Conservation (phyloP, 1,140 invertebrate genomes). For the Ganaspis sp. region DNA sequence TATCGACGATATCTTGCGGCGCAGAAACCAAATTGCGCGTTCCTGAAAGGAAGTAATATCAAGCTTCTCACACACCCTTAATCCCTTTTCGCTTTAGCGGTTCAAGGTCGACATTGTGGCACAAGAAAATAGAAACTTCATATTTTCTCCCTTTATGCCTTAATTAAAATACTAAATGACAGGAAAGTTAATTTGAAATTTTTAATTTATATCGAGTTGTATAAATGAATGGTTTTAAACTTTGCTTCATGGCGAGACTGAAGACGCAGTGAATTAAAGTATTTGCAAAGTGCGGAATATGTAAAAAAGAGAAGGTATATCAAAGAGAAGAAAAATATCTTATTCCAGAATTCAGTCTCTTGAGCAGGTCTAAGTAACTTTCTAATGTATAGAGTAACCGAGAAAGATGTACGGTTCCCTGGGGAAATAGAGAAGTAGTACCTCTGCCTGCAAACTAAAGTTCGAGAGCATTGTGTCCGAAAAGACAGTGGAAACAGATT, state of each 20-base stretch:
- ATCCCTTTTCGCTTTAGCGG: not conserved
- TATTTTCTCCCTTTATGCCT: conserved; percentile 3
- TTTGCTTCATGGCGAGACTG: not conserved
- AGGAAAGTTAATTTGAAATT: not conserved
- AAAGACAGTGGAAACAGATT: conserved; percentile 31
- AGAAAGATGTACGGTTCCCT: conserved; percentile 26
- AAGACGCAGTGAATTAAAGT: not conserved
- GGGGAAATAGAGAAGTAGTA: conserved; percentile 44
- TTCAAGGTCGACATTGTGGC: conserved; percentile 14
- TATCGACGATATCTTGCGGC: conserved; percentile 27
- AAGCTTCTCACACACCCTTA: not conserved
- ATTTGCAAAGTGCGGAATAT: not conserved
- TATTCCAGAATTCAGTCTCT: conserved; percentile 13
- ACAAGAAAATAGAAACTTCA: not conserved
- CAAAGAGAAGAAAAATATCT: conserved; percentile 13
- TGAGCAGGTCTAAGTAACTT: not conserved
- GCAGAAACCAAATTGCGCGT: conserved; percentile 22
- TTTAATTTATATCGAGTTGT: not conserved
- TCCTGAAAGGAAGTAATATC: conserved; percentile 30
- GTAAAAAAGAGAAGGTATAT: not conserved
- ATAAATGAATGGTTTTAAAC: too few species aligned
- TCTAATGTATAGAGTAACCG: conserved; percentile 22
- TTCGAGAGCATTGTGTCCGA: conserved; percentile 44
- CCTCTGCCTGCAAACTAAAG: conserved; percentile 39
- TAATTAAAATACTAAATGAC: conserved; percentile 5